These are phyloP conservation scores for Hipposideros larvatus DNA, from an alignment of 2,797 vertebrate species.

Conservation along the genomic window DNA sequence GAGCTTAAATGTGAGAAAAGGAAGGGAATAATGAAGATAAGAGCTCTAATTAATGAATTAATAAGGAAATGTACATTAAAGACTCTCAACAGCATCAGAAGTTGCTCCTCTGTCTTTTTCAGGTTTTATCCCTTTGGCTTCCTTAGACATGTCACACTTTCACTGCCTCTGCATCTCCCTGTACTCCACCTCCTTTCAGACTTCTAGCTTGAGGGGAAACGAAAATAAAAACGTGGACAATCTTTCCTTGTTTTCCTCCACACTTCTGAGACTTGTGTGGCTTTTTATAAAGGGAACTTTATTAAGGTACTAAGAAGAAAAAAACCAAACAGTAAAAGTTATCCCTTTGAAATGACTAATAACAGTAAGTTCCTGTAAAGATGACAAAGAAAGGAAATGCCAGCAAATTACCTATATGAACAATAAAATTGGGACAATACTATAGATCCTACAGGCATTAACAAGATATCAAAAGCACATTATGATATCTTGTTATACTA, in stretches of 20 bases:
- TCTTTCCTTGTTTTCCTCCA: neutral
- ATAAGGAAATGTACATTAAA: neutral
- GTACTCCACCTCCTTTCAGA: neutral
- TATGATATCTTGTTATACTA: neutral
- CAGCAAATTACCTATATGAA: neutral
- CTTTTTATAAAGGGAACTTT: neutral
- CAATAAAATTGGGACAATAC: neutral
- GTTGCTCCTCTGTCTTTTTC: neutral
- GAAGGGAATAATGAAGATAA: neutral
- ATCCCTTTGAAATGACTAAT: neutral
- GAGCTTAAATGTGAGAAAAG: conserved; percentile 6
- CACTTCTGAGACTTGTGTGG: neutral
- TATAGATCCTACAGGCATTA: neutral
- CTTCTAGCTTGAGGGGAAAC: neutral
- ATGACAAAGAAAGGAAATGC: neutral
- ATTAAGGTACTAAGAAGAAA: neutral
- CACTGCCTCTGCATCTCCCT: neutral
- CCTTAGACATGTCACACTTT: neutral
- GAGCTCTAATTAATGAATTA: conserved; percentile 1
- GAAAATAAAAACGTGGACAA: neutral
- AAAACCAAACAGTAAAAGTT: neutral
- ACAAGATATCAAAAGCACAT: neutral
- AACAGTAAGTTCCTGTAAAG: neutral
- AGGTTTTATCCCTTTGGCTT: neutral
- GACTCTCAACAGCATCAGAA: neutral